These are phyloP conservation scores for Archegozetes longisetosus DNA, from an alignment of 1,140 invertebrate genomes.

Conservation along the genomic window DNA sequence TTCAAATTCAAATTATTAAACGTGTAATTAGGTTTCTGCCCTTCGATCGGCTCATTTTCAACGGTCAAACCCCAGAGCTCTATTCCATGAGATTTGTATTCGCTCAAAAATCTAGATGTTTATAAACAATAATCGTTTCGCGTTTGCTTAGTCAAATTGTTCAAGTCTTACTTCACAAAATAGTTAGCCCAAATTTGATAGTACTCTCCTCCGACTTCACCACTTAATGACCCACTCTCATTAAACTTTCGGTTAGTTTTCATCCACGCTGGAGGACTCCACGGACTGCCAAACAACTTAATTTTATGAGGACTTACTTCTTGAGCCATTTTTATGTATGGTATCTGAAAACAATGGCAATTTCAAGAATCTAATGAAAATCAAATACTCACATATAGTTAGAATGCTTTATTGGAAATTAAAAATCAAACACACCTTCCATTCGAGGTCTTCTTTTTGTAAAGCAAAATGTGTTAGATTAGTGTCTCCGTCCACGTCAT, in stretches of 20 bases:
- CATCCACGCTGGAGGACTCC: constrained; percentile 83
- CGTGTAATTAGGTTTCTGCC: constrained; percentile 32
- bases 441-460: constrained; percentile 43
- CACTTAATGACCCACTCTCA: constrained; percentile 39
- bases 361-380: background rate
- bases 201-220: constrained; percentile 37
- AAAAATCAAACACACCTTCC: too few species aligned
- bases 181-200: constrained; percentile 67
- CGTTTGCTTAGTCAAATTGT: background rate
- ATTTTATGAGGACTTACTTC: constrained; percentile 29
- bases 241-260: constrained; percentile 44
- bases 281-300: constrained; percentile 49
- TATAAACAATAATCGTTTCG: background rate
- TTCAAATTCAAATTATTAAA: constrained; percentile 61
- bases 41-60: constrained; percentile 41
- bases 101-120: constrained; percentile 38
- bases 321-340: constrained; percentile 40
- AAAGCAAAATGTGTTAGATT: constrained; percentile 41
- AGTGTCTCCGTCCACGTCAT: constrained; percentile 48
- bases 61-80: constrained; percentile 44
- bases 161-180: constrained; percentile 40
- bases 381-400: background rate
- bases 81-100: constrained; percentile 37
- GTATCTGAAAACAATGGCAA: constrained; percentile 37
- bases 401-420: constrained; percentile 41